Evolutionary conservation across 1,140 invertebrate species (phyloP), one percentile per base, ranked within the genome.

Genomic region (Odontomachus brunneus): DNA sequence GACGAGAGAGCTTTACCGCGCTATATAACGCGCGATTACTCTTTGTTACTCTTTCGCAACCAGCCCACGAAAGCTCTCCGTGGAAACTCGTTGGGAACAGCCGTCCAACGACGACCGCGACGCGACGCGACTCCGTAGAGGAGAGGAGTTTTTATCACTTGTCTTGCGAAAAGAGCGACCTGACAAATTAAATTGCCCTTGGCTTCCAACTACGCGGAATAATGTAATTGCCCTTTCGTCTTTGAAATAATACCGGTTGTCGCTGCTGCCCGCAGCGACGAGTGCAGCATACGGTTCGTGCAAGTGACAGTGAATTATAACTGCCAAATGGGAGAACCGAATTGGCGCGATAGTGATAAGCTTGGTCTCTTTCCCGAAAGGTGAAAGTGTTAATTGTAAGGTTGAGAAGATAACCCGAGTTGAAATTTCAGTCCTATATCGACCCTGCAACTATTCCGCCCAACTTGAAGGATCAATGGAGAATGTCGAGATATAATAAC

Each of bases 81-180:
- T 53, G 48, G 66, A 67, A 67, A 78, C 19, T 55, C 62, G 33
- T 69, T 67, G 49, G 22, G 24, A 67, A 55, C 59, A 53, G n/a
- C 74, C 29, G 29, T 5, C 11, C 48, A 15, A 55, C 29, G 75
- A 19, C 9, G n/a, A 67, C 38, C 24, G 15, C 38, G 19, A 29
- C 12, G 53, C 17, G n/a, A n/a, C 26, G 22, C 15, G 19, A 38
- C 29, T 38, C 49, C 60, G 59, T 11, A 22, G 3, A 33, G n/a
- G 11, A 66, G n/a, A 9, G 26, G 65, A 55, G 57, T 84, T 84
- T 81, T 82, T 82, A 82, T 84, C 76, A 63, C 29, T 53, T 26
- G 49, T 72, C 59, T 72, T 22, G 19, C 65, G n/a, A 65, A 44
- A 44, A 53, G 26, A 51, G 17, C 38, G 29, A 38, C 19, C 59